phyloP scores from a whole-genome alignment of 2,888 invertebrate genomes.

The Drosophila lutescens region DNA sequence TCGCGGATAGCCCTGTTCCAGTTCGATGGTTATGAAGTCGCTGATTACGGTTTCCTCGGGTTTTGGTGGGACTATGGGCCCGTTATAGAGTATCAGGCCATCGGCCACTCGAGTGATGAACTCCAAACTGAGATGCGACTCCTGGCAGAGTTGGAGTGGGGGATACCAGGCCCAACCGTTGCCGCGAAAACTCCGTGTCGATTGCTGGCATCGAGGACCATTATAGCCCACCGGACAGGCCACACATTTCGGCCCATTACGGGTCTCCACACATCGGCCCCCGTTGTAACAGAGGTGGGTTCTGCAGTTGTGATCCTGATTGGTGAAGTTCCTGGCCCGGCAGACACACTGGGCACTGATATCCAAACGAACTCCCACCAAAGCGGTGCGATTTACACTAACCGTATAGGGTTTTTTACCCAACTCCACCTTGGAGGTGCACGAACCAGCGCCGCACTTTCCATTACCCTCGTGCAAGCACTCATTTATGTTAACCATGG shows the following conservation, averaged over 20 bases:
- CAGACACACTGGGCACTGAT: slow-evolving; percentile 96
- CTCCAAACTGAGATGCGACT: slow-evolving; percentile 96
- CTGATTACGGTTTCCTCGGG: slow-evolving; percentile 91
- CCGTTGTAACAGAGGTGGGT: slow-evolving; percentile 96
- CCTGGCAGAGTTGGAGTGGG: slow-evolving; percentile 96
- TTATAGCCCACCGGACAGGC: slow-evolving; percentile 96
- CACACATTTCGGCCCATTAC: slow-evolving; percentile 92
- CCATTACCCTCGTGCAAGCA: slow-evolving; percentile 92
- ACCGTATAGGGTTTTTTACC: slow-evolving; percentile 94
- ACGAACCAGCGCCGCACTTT: slow-evolving; percentile 96
- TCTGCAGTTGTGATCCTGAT: slow-evolving; percentile 92
- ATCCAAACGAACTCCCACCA: slow-evolving; percentile 97
- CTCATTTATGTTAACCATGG: slow-evolving; percentile 98
- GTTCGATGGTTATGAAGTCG: slow-evolving; percentile 97
- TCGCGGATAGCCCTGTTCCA: slow-evolving; percentile 95
- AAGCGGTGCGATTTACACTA: slow-evolving; percentile 97
- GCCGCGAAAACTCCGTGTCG: slow-evolving; percentile 95
- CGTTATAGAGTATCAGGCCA: slow-evolving; percentile 96
- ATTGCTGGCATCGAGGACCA: slow-evolving; percentile 98
- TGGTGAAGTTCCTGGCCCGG: slow-evolving; percentile 94
- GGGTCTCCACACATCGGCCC: slow-evolving; percentile 96
- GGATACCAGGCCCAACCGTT: slow-evolving; percentile 99
- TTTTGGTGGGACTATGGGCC: slow-evolving; percentile 97
- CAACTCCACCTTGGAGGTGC: slow-evolving; percentile 94
- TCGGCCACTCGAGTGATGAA: slow-evolving; percentile 95